These are phyloP conservation scores for Sycophaga agraensis DNA, from an alignment of 1,140 invertebrate species.

Conservation along the genomic window DNA sequence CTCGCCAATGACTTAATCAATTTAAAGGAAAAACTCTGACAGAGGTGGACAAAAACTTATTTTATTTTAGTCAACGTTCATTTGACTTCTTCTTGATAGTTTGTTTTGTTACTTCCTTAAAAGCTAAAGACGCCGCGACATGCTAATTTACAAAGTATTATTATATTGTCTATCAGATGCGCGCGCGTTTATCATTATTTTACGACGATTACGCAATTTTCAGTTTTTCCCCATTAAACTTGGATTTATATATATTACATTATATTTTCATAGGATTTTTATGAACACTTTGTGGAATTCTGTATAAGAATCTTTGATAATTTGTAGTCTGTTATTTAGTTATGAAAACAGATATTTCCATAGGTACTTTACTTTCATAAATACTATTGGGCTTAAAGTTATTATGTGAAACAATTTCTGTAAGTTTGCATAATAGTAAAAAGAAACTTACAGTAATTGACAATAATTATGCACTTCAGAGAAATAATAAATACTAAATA, in stretches of 20 bases:
- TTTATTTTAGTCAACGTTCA: slow-evolving; percentile 10
- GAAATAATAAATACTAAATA: background rate
- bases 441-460: too few species aligned
- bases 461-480: too few species aligned
- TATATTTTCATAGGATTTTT: slow-evolving; percentile 27
- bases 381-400: too few species aligned
- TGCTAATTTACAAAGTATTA: slow-evolving; percentile 13
- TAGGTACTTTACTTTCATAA: too few species aligned
- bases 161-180: slow-evolving; percentile 21
- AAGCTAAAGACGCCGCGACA: slow-evolving; percentile 11
- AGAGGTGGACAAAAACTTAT: slow-evolving; percentile 13
- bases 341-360: background rate
- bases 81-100: slow-evolving; percentile 12
- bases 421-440: too few species aligned
- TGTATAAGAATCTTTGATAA: slow-evolving; percentile 28
- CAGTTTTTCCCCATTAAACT: slow-evolving; percentile 9
- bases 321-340: slow-evolving; percentile 16
- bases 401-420: too few species aligned
- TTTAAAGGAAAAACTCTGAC: slow-evolving; percentile 21
- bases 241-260: slow-evolving; percentile 22
- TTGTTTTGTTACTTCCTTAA: slow-evolving; percentile 11
- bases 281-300: slow-evolving; percentile 31
- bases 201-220: slow-evolving; percentile 13
- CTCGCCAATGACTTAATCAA: slow-evolving; percentile 14
- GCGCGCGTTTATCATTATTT: background rate